Evolutionary conservation across 2,888 invertebrate species (phyloP).

Genomic region (Ophion ventricosus): DNA sequence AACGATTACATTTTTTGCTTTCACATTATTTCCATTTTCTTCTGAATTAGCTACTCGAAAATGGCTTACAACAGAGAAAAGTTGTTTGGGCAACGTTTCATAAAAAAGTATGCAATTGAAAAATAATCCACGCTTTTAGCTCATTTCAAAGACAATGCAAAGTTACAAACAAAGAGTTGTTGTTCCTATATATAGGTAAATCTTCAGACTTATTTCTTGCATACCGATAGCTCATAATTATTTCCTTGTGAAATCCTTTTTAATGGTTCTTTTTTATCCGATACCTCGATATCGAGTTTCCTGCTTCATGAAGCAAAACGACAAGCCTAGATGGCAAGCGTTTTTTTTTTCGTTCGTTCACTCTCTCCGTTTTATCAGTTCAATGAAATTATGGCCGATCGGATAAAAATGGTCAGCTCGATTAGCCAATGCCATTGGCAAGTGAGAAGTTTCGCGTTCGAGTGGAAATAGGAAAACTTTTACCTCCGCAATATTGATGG

Average conservation of each 20-base stretch:
- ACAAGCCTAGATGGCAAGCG: slow-evolving; percentile 6
- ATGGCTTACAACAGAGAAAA: too few relatives aligned
- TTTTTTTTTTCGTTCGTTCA: not conserved
- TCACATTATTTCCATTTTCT: too few relatives aligned
- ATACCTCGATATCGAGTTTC: slow-evolving; percentile 30
- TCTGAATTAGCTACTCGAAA: too few relatives aligned
- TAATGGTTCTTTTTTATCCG: not conserved
- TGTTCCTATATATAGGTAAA: not conserved
- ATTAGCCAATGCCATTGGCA: not conserved
- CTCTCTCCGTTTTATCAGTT: slow-evolving; percentile 13
- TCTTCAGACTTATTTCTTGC: not conserved
- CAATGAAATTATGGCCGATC: slow-evolving; percentile 24
- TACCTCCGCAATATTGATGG: not conserved
- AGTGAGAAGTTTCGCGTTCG: slow-evolving; percentile 16
- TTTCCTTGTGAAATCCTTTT: not conserved
- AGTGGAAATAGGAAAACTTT: slow-evolving; percentile 23
- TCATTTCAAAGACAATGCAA: too few relatives aligned
- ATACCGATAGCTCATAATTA: slow-evolving; percentile 6
- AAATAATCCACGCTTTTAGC: too few relatives aligned
- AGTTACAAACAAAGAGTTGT: not conserved
- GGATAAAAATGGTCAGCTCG: slow-evolving; percentile 7
- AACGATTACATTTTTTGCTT: too few relatives aligned
- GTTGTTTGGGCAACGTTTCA: too few relatives aligned
- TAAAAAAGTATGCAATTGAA: too few relatives aligned
- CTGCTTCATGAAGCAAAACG: not conserved